These are phyloP conservation scores for Galerucella nymphaeae DNA, from an alignment of 2,888 invertebrate species.

Conservation along the genomic window DNA sequence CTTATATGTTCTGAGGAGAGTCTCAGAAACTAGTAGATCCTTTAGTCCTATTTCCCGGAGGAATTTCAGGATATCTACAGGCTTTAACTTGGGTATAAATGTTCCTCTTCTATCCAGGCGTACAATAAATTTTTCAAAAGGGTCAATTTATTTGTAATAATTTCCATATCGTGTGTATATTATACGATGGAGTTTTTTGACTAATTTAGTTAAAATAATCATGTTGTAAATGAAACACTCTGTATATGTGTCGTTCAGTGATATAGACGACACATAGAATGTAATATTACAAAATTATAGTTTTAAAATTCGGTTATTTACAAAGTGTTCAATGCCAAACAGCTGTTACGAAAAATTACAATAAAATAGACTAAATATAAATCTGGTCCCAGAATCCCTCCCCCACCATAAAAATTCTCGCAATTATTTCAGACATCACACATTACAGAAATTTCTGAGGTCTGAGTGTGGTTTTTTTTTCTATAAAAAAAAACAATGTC, in stretches of 20 bases:
- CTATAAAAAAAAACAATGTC: slow-evolving; percentile 64
- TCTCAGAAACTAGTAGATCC: too few species aligned
- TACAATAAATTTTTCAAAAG: too few species aligned
- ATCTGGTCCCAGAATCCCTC: slow-evolving; percentile 58
- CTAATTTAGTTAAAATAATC: too few species aligned
- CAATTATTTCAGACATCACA: slow-evolving; percentile 56
- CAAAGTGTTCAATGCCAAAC: slow-evolving; percentile 51
- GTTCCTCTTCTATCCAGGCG: too few species aligned
- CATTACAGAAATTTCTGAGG: slow-evolving; percentile 51
- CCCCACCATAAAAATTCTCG: slow-evolving; percentile 59
- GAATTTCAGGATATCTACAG: too few species aligned
- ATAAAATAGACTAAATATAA: slow-evolving; percentile 62
- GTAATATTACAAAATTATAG: slow-evolving; percentile 26
- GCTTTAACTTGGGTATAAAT: too few species aligned
- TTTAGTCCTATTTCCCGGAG: too few species aligned
- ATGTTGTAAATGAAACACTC: too few species aligned
- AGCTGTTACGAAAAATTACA: slow-evolving; percentile 54
- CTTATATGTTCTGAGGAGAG: too few species aligned
- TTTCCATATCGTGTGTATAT: too few species aligned
- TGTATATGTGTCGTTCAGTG: neutral
- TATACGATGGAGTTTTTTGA: too few species aligned
- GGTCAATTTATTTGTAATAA: too few species aligned
- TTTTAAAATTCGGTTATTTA: slow-evolving; percentile 34
- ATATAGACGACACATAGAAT: neutral
- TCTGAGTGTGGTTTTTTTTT: slow-evolving; percentile 52